phyloP scores from a whole-genome alignment of 2,888 invertebrate species.

The Mesochorus sp. region DNA sequence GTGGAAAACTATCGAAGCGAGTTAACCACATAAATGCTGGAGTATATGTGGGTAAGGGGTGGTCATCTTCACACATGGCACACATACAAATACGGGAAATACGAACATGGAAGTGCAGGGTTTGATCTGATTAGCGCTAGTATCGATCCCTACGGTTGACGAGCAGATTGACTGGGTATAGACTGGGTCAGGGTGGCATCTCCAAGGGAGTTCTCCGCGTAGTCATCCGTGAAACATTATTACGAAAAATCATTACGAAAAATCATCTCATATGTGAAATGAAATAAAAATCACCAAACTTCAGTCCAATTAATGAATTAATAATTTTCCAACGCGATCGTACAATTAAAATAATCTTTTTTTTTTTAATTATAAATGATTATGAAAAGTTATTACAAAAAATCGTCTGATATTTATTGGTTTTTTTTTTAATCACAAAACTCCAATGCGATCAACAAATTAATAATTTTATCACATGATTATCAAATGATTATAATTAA shows the following conservation, averaged over 20 bases:
- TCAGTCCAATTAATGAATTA: neutral
- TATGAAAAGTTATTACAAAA: no score
- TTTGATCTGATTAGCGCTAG: slow-evolving; percentile 78
- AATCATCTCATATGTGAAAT: neutral
- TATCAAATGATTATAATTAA: no score
- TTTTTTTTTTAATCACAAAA: no score
- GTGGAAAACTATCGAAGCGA: neutral
- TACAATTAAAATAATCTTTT: no score
- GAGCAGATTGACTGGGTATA: slow-evolving; percentile 73
- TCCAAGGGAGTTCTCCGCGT: slow-evolving; percentile 16
- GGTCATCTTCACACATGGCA: slow-evolving; percentile 35
- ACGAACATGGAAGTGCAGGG: slow-evolving; percentile 64
- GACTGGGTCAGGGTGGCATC: slow-evolving; percentile 73
- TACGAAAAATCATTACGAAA: neutral
- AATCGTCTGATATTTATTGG: no score
- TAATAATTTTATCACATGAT: no score
- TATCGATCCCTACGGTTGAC: slow-evolving; percentile 76
- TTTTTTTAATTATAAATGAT: no score
- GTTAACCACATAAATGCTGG: slow-evolving; percentile 6
- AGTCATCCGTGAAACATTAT: slow-evolving; percentile 26
- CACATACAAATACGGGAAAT: neutral
- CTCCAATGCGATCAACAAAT: no score
- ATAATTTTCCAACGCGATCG: no score
- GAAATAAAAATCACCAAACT: neutral
- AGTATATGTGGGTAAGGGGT: neutral